These are phyloP conservation scores for Muschampia plurimacula DNA, from an alignment of 2,888 invertebrate genomes.

Conservation along the genomic window DNA sequence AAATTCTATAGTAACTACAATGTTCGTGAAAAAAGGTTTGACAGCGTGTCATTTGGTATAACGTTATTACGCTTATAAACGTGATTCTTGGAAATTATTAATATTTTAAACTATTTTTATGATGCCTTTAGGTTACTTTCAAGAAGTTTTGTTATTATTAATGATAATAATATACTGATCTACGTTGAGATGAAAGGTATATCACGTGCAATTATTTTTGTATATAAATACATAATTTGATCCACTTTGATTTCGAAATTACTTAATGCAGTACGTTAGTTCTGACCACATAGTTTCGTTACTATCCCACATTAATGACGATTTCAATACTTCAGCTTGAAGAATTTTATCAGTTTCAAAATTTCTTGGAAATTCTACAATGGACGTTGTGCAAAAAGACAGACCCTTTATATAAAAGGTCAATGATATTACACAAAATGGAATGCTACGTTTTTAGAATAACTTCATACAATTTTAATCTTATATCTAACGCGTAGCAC, in stretches of 20 bases:
- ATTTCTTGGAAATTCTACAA: not conserved
- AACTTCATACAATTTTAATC: not conserved
- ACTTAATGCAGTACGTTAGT: too few relatives aligned
- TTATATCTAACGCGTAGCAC: constrained; percentile 2
- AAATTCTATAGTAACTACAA: not conserved
- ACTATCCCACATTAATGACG: not conserved
- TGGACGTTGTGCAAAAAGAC: not conserved
- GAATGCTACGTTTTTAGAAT: constrained; percentile 15
- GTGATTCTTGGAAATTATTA: too few relatives aligned
- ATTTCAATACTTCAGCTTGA: not conserved
- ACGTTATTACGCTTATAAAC: too few relatives aligned
- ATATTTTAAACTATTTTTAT: not conserved
- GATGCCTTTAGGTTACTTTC: not conserved
- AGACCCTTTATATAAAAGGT: not conserved
- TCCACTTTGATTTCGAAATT: too few relatives aligned
- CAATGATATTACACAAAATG: not conserved
- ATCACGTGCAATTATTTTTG: too few relatives aligned
- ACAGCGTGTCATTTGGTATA: not conserved
- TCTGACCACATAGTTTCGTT: not conserved
- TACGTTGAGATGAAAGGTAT: too few relatives aligned
- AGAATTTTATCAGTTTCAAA: not conserved
- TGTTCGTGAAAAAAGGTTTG: not conserved
- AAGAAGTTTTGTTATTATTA: not conserved
- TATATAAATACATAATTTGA: too few relatives aligned
- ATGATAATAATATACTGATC: not conserved